Evolutionary conservation across 2,888 invertebrate genomes (phyloP), one percentile per base, ranked within the genome.

Genomic region (Eurytoma californica): DNA sequence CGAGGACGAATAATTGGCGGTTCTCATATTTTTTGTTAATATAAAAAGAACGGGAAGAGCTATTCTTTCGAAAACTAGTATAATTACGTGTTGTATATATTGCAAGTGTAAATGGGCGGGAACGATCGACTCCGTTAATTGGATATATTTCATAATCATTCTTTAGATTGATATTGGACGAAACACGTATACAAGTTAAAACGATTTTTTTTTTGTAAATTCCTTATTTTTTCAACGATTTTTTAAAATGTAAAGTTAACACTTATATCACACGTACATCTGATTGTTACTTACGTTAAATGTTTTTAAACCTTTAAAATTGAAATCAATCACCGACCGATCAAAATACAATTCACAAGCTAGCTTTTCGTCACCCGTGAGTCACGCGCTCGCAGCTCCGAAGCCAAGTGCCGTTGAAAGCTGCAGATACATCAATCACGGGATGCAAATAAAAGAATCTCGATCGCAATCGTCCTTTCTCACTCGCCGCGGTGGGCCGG

Each of bases 91-190:
- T 58, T 49, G 16, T 51, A 39, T 53, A 66, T 55, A 9, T 53
- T 18, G 51, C 68, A 67, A 74, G 55, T 74, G 61, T 70, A 68
- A 72, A 68, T 76, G 80, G 72, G 61, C 80, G 76, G 80, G 76
- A 76, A 72, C 18, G 72, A 76, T 77, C 69, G 76, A 80, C 66
- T 69, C 70, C 58, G 58, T 70, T 74, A 51, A 60, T 65, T 69
- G 28, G 47, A 74, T 51, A 47, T 47, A 39, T 58, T 4, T 49
- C n/a, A 63, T 39, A 63, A 5, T 61, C 47, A 39, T 39, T 39
- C 39, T 12, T 63, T 39, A 63, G 47, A 72, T 66, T 78, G 77
- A 81, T 80, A 79, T 58, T 80, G 69, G 57, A 76, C 72, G 49
- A 68, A 18, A 76, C 76, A 57, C 28, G 63, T 65, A 76, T 69